These are phyloP conservation scores for Heliconius congener DNA, from an alignment of 1,140 invertebrate genomes.

Conservation along the genomic window DNA sequence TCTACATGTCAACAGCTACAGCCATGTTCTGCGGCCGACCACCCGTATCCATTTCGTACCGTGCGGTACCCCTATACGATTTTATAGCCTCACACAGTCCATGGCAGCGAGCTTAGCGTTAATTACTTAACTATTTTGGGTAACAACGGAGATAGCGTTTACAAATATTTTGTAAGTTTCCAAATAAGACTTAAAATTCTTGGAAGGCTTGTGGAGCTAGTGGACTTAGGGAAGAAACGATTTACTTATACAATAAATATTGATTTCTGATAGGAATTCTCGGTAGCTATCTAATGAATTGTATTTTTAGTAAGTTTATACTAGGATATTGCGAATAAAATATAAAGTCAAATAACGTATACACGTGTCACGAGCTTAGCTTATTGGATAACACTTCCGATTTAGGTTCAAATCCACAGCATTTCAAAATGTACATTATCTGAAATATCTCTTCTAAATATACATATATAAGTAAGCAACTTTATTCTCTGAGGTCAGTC, in stretches of 20 bases:
- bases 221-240: background rate
- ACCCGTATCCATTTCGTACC: slow-evolving; percentile 2
- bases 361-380: no score
- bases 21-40: background rate
- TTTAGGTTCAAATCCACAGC: no score
- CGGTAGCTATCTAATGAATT: background rate
- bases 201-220: background rate
- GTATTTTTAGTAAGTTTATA: background rate
- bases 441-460: background rate
- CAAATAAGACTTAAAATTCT: slow-evolving; percentile 7
- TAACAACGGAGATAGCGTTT: background rate
- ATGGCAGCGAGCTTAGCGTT: background rate
- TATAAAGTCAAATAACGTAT: no score
- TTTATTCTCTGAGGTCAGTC: no score
- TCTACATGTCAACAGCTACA: slow-evolving; percentile 11
- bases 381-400: no score
- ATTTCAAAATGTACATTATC: no score
- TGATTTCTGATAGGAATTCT: slow-evolving; percentile 10
- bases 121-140: slow-evolving; percentile 13
- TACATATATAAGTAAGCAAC: background rate
- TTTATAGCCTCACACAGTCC: slow-evolving; percentile 8
- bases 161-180: slow-evolving; percentile 10
- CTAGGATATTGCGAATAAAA: background rate
- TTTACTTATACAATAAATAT: slow-evolving; percentile 5
- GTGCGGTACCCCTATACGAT: background rate